Conservation (phyloP, 2,113 vertebrate species). For the Heliornis fulica region DNA sequence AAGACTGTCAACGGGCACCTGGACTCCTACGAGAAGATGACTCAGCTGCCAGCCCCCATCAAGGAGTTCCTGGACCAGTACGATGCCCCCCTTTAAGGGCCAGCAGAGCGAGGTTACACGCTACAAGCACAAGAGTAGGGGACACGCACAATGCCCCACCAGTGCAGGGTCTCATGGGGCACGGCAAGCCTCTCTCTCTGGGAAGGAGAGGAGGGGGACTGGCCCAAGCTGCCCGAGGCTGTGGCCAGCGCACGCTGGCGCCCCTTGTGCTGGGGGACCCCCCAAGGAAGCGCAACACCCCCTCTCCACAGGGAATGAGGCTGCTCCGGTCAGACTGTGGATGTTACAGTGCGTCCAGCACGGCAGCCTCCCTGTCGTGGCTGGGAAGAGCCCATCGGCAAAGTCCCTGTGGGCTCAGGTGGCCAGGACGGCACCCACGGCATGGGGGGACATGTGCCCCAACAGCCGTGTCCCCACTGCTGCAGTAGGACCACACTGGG, state of each 20-base stretch:
- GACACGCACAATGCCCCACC: not conserved
- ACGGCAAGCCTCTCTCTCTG: not conserved
- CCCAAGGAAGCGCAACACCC: not conserved
- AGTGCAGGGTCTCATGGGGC: not conserved
- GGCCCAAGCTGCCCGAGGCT: not conserved
- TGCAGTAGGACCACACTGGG: accelerated
- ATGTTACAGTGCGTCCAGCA: not conserved
- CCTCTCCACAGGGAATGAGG: not conserved
- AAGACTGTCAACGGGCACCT: conserved; percentile 93
- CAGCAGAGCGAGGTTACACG: not conserved
- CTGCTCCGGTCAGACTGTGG: not conserved
- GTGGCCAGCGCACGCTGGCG: not conserved
- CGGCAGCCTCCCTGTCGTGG: not conserved
- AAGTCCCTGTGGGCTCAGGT: not conserved
- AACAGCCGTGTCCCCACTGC: not conserved
- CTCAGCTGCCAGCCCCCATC: conserved; percentile 87
- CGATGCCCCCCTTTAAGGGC: conserved; percentile 85
- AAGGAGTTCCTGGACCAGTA: conserved; percentile 94
- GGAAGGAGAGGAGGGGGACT: not conserved
- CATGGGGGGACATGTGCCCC: accelerated
- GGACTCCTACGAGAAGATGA: conserved; percentile 83
- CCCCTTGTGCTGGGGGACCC: not conserved
- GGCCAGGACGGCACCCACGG: not conserved
- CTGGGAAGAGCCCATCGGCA: not conserved
- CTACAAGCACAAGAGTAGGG: conserved; percentile 60